phyloP scores from a whole-genome alignment of 2,797 vertebrate genomes.

The Microhierax caerulescens region DNA sequence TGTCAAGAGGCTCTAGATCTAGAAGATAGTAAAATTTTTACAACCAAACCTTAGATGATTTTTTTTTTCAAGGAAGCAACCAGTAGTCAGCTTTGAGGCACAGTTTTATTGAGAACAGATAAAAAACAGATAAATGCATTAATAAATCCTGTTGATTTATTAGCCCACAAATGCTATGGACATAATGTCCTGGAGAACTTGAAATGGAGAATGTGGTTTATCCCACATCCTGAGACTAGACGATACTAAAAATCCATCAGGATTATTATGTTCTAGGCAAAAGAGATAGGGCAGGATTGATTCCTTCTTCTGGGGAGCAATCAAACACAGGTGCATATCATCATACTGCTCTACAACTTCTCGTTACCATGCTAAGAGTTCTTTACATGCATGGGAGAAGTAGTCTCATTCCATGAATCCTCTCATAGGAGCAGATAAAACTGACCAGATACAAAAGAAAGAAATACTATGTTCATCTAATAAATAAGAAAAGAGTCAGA shows the following conservation, averaged over 20 bases:
- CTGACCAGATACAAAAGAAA: background rate
- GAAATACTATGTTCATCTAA: background rate
- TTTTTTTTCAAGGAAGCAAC: background rate
- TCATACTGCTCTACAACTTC: background rate
- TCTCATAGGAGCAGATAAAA: background rate
- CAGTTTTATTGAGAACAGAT: background rate
- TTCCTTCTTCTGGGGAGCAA: background rate
- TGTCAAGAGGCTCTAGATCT: background rate
- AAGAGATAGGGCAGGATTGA: background rate
- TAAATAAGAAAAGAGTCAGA: background rate
- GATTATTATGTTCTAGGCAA: background rate
- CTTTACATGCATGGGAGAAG: background rate
- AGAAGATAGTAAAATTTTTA: slow-evolving; percentile 6
- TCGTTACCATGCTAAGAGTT: background rate
- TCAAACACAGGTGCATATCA: background rate
- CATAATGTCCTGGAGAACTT: fast-evolving
- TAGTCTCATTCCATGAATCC: background rate
- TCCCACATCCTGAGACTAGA: background rate
- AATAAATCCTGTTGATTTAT: background rate
- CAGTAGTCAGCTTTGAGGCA: background rate
- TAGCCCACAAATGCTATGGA: background rate
- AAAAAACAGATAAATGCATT: background rate
- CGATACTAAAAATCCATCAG: background rate
- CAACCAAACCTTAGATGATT: background rate
- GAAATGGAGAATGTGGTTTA: background rate